A percentile compares a stretch with the other conserved stretches of the same genome.
These are phyloP conservation scores for Semnornis frantzii DNA, from an alignment of 2,113 vertebrate species.

Conservation along the genomic window DNA sequence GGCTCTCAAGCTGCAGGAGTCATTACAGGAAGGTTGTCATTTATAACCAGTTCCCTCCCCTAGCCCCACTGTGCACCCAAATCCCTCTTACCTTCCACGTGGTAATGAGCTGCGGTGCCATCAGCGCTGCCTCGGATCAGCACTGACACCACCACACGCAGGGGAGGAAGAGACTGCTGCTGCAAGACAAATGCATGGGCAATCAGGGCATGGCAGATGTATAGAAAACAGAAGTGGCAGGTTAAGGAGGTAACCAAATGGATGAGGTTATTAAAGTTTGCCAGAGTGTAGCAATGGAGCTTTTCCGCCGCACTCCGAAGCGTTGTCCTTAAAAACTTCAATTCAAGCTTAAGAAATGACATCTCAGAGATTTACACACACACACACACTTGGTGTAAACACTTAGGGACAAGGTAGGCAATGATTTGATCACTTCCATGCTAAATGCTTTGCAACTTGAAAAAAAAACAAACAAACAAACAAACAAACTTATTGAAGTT, in stretches of 20 bases:
- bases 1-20: not conserved
- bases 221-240: not conserved
- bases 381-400: not conserved
- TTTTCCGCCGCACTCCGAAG: not conserved
- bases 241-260: slow-evolving; percentile 18
- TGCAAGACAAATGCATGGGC: not conserved
- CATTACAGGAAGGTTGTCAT: not conserved
- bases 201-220: not conserved
- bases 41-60: slow-evolving; percentile 24
- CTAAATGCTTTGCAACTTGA: not conserved
- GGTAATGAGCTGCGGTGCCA: slow-evolving; percentile 57
- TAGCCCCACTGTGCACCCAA: slow-evolving; percentile 29
- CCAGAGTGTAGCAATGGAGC: not conserved
- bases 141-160: not conserved
- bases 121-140: slow-evolving; percentile 20
- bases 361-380: not conserved
- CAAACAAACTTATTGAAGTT: not conserved
- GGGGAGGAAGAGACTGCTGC: not conserved
- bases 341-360: not conserved
- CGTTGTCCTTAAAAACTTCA: not conserved
- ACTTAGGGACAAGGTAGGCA: not conserved
- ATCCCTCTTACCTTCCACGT: not conserved
- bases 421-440: not conserved
- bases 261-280: slow-evolving; percentile 20
- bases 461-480: not conserved